Percentiles rank a stretch among this genome's conserved stretches.
Conservation (phyloP, 2,797 vertebrate species). For the Catostomus latipinnis region DNA sequence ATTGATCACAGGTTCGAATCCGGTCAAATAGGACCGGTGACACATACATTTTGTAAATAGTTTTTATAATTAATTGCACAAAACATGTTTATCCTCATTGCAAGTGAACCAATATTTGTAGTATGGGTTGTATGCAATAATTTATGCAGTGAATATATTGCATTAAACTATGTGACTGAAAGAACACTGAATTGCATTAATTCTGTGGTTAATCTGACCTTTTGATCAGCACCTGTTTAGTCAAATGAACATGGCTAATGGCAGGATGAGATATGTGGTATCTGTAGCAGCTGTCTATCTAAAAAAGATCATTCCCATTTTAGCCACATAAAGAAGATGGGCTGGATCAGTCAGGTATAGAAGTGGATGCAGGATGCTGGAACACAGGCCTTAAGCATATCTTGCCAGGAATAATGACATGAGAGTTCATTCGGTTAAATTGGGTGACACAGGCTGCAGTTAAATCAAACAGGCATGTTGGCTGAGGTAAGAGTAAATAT, state of each 20-base stretch:
- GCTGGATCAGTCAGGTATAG: neutral
- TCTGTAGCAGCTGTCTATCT: too few species aligned
- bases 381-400: constrained; percentile 23
- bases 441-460: constrained; percentile 26
- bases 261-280: neutral
- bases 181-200: neutral
- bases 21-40: too few species aligned
- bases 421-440: constrained; percentile 43
- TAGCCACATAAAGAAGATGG: constrained; percentile 25
- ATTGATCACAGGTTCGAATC: too few species aligned
- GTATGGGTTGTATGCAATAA: too few species aligned
- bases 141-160: too few species aligned
- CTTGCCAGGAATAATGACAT: constrained; percentile 44
- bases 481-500: constrained; percentile 42
- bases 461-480: constrained; percentile 49
- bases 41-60: too few species aligned
- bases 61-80: too few species aligned
- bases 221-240: constrained; percentile 4
- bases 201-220: neutral
- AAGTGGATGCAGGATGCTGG: constrained; percentile 23
- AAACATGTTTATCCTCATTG: too few species aligned
- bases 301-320: neutral
- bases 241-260: constrained; percentile 19
- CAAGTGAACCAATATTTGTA: too few species aligned
- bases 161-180: too few species aligned